These are phyloP conservation scores for Oxyura jamaicensis DNA, from an alignment of 2,113 vertebrate species.

Conservation along the genomic window DNA sequence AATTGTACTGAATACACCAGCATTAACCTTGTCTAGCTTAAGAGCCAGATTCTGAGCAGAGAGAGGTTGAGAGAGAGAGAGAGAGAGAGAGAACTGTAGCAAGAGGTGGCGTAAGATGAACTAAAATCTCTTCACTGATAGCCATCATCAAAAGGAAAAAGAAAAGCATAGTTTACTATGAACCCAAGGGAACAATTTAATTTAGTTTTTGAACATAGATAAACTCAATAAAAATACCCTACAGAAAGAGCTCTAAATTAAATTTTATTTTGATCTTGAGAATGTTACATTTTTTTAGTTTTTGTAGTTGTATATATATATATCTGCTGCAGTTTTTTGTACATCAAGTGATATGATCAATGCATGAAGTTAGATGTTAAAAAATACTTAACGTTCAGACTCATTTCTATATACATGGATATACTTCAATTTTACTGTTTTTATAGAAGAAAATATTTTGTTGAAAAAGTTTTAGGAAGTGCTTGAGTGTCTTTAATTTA, in stretches of 20 bases:
- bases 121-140: not conserved
- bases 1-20: not conserved
- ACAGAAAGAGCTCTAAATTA: not conserved
- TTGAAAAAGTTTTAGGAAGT: not conserved
- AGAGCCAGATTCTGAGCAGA: not conserved
- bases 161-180: not conserved
- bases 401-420: not conserved
- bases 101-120: not conserved
- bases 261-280: not conserved
- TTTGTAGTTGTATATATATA: not conserved
- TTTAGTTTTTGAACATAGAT: not conserved
- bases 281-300: not conserved
- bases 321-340: not conserved
- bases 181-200: not conserved
- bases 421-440: not conserved
- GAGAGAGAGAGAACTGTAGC: not conserved
- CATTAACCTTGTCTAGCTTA: not conserved
- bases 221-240: not conserved
- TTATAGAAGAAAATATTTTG: not conserved
- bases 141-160: not conserved
- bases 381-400: not conserved
- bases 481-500: not conserved
- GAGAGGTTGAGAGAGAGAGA: not conserved
- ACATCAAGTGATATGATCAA: not conserved
- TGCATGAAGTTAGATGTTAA: not conserved